These are phyloP conservation scores for Gastrophysa polygoni DNA, from an alignment of 2,888 invertebrate species.

Conservation along the genomic window DNA sequence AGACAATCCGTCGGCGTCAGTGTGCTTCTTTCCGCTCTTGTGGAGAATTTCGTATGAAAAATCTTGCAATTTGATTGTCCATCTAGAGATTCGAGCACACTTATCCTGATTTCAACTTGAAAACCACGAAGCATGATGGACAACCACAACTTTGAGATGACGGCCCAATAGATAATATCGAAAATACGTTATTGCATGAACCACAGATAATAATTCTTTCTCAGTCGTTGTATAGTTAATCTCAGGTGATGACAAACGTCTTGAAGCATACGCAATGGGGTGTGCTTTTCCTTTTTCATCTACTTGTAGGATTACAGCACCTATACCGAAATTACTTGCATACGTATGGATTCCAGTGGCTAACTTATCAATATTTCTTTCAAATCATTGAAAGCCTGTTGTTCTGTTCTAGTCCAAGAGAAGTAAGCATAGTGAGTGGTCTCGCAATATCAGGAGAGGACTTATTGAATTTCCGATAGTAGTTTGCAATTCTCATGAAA, in stretches of 20 bases:
- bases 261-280: not conserved
- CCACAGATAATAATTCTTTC: not conserved
- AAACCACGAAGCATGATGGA: not conserved
- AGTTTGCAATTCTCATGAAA: not conserved
- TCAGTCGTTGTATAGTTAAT: not conserved
- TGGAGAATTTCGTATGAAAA: not conserved
- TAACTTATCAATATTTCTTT: too few species aligned
- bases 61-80: not conserved
- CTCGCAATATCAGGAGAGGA: not conserved
- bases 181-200: not conserved
- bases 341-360: not conserved
- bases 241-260: not conserved
- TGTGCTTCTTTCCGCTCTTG: not conserved
- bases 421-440: not conserved
- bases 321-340: constrained; percentile 2
- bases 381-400: not conserved
- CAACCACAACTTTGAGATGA: not conserved
- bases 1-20: not conserved
- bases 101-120: not conserved
- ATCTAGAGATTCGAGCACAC: not conserved
- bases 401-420: not conserved
- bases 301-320: not conserved
- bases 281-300: not conserved
- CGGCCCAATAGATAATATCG: not conserved
- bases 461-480: not conserved